Conservation (phyloP, 2,888 invertebrate species). For the Teleiodes luculella region DNA sequence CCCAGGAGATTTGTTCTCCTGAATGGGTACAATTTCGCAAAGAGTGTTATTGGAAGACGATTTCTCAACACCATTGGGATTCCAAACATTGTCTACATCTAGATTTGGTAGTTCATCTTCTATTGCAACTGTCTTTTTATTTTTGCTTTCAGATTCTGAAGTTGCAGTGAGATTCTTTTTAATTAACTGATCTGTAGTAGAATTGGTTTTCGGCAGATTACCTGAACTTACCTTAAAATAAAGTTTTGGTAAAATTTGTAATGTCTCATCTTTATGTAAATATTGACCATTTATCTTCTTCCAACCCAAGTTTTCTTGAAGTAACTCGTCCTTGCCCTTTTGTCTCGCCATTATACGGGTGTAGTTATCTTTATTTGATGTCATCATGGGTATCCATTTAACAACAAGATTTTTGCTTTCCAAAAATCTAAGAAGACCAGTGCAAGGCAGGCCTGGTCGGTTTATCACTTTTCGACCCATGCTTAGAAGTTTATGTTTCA, state of each 20-base stretch:
- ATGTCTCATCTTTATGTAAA: background rate
- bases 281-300: background rate
- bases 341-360: slow-evolving; percentile 50
- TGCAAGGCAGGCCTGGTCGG: slow-evolving; percentile 46
- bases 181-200: background rate
- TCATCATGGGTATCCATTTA: slow-evolving; percentile 42
- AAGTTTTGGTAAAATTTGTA: background rate
- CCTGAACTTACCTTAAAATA: background rate
- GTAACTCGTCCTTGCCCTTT: slow-evolving; percentile 24
- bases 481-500: slow-evolving; percentile 62
- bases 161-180: too few species aligned
- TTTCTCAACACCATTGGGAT: background rate
- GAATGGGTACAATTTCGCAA: background rate
- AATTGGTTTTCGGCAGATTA: background rate
- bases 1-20: background rate
- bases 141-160: too few species aligned
- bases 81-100: background rate
- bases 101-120: background rate
- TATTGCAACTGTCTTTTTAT: background rate
- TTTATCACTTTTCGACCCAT: slow-evolving; percentile 61
- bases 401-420: slow-evolving; percentile 57
- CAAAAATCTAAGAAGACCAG: slow-evolving; percentile 55
- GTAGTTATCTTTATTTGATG: slow-evolving; percentile 32
- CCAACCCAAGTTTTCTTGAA: slow-evolving; percentile 4
- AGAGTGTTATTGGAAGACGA: background rate